Conservation (phyloP, 2,888 invertebrate species). For the Mamestra brassicae region DNA sequence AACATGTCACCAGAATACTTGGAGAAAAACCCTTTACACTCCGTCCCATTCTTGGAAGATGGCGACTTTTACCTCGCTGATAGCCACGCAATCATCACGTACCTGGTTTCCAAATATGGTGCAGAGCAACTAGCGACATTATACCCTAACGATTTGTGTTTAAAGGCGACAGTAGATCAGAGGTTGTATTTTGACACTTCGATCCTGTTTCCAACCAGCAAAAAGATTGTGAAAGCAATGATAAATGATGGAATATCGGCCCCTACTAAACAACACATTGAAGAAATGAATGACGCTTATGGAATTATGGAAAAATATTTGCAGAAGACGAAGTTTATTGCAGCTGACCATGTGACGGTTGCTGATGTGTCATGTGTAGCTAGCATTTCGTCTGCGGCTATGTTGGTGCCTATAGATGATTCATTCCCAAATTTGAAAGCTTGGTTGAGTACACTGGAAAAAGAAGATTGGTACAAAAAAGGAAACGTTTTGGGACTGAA, state of each 20-base stretch:
- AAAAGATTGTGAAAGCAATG: neutral
- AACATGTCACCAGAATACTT: slow-evolving; percentile 70
- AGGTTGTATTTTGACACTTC: slow-evolving; percentile 72
- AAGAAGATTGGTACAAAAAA: slow-evolving; percentile 70
- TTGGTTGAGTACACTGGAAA: slow-evolving; percentile 67
- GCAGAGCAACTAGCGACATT: slow-evolving; percentile 68
- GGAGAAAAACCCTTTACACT: slow-evolving; percentile 74
- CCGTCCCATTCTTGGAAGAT: slow-evolving; percentile 76
- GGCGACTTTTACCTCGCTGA: slow-evolving; percentile 72
- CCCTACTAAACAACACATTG: slow-evolving; percentile 56
- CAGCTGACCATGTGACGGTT: slow-evolving; percentile 69
- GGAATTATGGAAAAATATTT: slow-evolving; percentile 73
- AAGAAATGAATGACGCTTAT: slow-evolving; percentile 68
- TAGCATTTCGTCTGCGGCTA: slow-evolving; percentile 66
- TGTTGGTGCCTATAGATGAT: slow-evolving; percentile 65
- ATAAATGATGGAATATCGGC: slow-evolving; percentile 9
- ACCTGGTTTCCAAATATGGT: slow-evolving; percentile 76
- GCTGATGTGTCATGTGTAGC: slow-evolving; percentile 74
- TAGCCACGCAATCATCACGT: slow-evolving; percentile 77
- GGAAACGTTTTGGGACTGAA: slow-evolving; percentile 68
- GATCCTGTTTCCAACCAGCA: slow-evolving; percentile 64
- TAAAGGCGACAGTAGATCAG: slow-evolving; percentile 68
- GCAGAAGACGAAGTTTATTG: slow-evolving; percentile 66
- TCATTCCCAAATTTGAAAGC: slow-evolving; percentile 67
- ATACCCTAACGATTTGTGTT: slow-evolving; percentile 73